Evolutionary conservation across 2,113 vertebrate species (phyloP), one percentile per base, ranked within the genome.

Genomic region (Acrocephalus kingi): DNA sequence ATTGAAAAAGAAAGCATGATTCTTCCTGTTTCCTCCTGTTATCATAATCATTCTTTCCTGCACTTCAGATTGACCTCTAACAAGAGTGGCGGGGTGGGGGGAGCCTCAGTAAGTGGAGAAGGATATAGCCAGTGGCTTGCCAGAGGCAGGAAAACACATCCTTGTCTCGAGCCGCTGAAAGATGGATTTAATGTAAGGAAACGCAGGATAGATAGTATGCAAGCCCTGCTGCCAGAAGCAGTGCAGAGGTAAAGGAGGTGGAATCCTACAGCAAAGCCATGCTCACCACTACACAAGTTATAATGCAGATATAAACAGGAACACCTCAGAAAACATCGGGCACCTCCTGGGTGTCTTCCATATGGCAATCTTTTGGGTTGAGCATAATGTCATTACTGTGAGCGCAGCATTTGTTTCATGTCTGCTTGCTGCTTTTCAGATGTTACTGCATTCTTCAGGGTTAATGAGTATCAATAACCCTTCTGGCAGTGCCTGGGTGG

Each of bases 21-120:
- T 96, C 96, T 97, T 97, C 95, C 97, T 96, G 97, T 97, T 98
- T 98, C 97, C 97, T 97, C 90, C 94, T 94, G 90, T 98, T 97
- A 97, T 93, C 93, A 85, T 95, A 95, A 96, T 95, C 95, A 86
- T 94, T 96, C 96, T 94, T 97, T 97, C 94, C 96, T 95, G 94
- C 89, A 82, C 90, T 95, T 97, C 69, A 80, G 69, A 80, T 21
- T 97, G 95, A 97, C 95, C 93, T 72, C 93, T 76, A 87, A 91
- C 80, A 84, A 75, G 78, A 84, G 54, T 52, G 48, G 52, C 0
- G 7, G 31, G 33, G 39, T 15, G 33, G 43, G 31, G 61, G 33
- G 56, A 88, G 51, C 23, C 82, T 85, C 58, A 66, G 33, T 86
- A 89, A 92, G 61, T 51, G 51, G 45, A 84, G 86, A 81, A 93